Evolutionary conservation across 64 coral and sea anemone species (phyloP), one percentile per base, ranked within the genome.

Genomic region (Stylophora pistillata): DNA sequence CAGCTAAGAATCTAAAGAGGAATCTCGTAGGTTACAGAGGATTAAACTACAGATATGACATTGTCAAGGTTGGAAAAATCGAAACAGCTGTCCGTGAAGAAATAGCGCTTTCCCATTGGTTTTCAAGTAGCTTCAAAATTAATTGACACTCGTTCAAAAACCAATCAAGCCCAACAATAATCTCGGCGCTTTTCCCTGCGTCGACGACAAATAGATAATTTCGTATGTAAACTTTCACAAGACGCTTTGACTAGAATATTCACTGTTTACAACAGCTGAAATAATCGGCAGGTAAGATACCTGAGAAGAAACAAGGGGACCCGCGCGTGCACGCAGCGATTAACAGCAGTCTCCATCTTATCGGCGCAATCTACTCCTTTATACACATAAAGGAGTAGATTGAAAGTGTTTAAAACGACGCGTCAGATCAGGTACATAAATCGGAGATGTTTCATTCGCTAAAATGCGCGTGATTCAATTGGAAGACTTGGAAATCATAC

Each of bases 91-190:
- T 41, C 18, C 37, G 78, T 21, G 30, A 29, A 30, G 71, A 32
- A 30, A 73, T 73, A 30, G 31, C 23, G 28, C 20, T 25, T 59
- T 84, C 16, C 62, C 62, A 84, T 84, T 84, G 80, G 80, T 69
- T 69, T 69, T 56, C 28, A 23, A 33, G 20, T 79, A 27, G 27
- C 61, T 63, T 63, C 59, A 30, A 82, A 63, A 66, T 82, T 84
- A 84, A 84, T 84, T 84, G 61, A 84, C 61, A 15, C 59, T 32
- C 61, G 69, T 84, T 84, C 23, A 64, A 47, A 60, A 64, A 59
- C 58, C 59, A 82, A 41, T 82, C 58, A 53, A n/a, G 34, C 20
- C 1, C 5, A 68, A 66, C 33, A 69, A 84, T 81, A n/a, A 23
- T 2, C 10, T 27, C 0, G 15, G 34, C 69, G 80, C 69, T 84